Evolutionary conservation across 2,888 invertebrate species (phyloP).

Genomic region (Meganola albula): DNA sequence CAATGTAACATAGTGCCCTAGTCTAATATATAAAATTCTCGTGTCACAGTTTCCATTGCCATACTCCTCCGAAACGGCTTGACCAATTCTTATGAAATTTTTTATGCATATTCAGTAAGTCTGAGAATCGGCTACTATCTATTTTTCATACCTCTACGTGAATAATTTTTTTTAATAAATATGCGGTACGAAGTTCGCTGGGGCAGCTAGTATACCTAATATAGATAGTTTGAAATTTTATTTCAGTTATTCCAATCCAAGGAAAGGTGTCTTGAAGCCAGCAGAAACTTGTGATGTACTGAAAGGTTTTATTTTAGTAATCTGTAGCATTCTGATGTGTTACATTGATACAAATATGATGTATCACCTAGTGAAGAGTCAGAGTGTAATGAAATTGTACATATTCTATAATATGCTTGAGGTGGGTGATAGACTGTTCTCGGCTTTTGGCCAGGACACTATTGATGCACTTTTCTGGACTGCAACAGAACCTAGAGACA

Average conservation of each 20-base stretch:
- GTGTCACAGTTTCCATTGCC: too few species aligned
- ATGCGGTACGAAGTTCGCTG: too few species aligned
- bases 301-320: conserved; percentile 91
- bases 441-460: conserved; percentile 98
- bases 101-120: too few species aligned
- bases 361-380: conserved; percentile 97
- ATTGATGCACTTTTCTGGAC: conserved; percentile 99
- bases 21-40: too few species aligned
- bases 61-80: too few species aligned
- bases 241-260: conserved; percentile 53
- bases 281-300: conserved; percentile 97
- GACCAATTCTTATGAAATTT: too few species aligned
- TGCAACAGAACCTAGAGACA: conserved; percentile 94
- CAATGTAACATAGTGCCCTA: too few species aligned
- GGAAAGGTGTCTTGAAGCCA: conserved; percentile 83
- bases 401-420: conserved; percentile 99
- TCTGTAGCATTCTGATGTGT: conserved; percentile 90
- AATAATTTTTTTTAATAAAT: too few species aligned
- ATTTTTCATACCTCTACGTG: too few species aligned
- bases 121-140: too few species aligned
- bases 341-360: conserved; percentile 98
- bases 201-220: too few species aligned
- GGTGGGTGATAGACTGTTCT: conserved; percentile 96
- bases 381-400: conserved; percentile 99
- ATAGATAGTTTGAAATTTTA: neutral